Evolutionary conservation across 2,888 invertebrate genomes (phyloP), one percentile per base, ranked within the genome.

Genomic region (Diadromus collaris): DNA sequence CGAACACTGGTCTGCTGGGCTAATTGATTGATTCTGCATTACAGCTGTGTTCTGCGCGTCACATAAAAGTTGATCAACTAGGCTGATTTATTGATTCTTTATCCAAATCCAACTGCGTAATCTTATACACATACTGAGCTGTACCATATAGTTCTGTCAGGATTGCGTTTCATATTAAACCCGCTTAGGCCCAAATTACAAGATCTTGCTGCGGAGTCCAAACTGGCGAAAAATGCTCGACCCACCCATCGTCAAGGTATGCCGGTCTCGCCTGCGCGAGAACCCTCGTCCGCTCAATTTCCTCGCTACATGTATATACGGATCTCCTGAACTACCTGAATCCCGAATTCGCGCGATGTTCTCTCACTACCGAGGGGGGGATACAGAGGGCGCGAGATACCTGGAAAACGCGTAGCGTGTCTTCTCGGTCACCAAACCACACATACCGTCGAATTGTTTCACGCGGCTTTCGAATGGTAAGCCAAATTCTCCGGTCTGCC

Each of bases 401-500:
- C 51, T 63, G 68, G 24, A 41, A 46, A 48, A 63, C 65, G 32
- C 71, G 76, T 58, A 68, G 38, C 41, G 21, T 51, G 24, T 38
- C 38, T 38, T 38, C 32, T 21, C 56, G 54, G 61, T 34, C 27
- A 27, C 44, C 27, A 27, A 44, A 56, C 56, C 56, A 56, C 70
- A 19, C 61, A 41, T 16, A 65, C 44, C 34, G 38, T 54, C 29
- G 68, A 75, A 79, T 79, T 79, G 79, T 79, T 79, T 75, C 71
- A 61, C 71, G 61, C 72, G 75, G 60, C 58, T 70, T 64, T 73
- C 60, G 77, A 77, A 74, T 65, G 71, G 69, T 71, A 69, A 76
- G 71, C 79, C 78, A 51, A 67, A 78, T 75, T 72, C 85, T 84
- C 84, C 83, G 82, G 84, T 81, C 82, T 85, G 81, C 85, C 85